Conservation (phyloP, 1,140 invertebrate species). For the Sarcophaga peregrina region DNA sequence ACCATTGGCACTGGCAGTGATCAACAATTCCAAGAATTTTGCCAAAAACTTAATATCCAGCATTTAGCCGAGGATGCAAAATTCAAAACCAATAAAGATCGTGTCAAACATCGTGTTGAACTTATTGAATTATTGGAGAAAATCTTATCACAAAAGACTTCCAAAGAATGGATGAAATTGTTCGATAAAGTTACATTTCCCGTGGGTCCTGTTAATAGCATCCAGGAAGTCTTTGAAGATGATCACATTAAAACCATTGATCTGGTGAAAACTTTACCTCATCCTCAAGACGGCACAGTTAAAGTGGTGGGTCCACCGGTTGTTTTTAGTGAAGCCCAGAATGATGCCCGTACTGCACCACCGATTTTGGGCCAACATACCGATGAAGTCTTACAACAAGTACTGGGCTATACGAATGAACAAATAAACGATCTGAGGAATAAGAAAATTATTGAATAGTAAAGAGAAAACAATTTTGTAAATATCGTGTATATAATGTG, state of each 20-base stretch:
- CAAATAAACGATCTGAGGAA: constrained; percentile 72
- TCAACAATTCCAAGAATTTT: constrained; percentile 79
- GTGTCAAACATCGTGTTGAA: constrained; percentile 82
- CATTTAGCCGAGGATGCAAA: constrained; percentile 74
- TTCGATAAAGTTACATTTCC: constrained; percentile 85
- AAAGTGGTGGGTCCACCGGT: constrained; percentile 90
- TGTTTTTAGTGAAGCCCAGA: constrained; percentile 78
- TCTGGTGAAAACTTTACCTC: constrained; percentile 81
- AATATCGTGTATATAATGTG: not conserved
- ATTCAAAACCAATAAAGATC: constrained; percentile 77
- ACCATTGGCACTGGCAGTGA: constrained; percentile 87
- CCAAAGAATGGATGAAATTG: constrained; percentile 79
- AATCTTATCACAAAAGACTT: constrained; percentile 76
- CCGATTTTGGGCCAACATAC: constrained; percentile 92
- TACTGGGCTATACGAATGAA: constrained; percentile 76
- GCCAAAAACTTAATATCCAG: constrained; percentile 73
- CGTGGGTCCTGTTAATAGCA: constrained; percentile 89
- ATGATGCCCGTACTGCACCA: constrained; percentile 78
- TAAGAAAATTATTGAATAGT: constrained; percentile 69
- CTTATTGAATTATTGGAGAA: constrained; percentile 74
- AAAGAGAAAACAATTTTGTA: not conserved
- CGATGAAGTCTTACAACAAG: constrained; percentile 75
- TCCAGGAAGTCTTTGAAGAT: constrained; percentile 88
- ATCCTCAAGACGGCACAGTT: constrained; percentile 77
- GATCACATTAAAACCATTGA: constrained; percentile 82